Percentiles rank a stretch among this genome's conserved stretches.
phyloP scores from a whole-genome alignment of 2,113 vertebrate species.

The Cryptotis parvus region DNA sequence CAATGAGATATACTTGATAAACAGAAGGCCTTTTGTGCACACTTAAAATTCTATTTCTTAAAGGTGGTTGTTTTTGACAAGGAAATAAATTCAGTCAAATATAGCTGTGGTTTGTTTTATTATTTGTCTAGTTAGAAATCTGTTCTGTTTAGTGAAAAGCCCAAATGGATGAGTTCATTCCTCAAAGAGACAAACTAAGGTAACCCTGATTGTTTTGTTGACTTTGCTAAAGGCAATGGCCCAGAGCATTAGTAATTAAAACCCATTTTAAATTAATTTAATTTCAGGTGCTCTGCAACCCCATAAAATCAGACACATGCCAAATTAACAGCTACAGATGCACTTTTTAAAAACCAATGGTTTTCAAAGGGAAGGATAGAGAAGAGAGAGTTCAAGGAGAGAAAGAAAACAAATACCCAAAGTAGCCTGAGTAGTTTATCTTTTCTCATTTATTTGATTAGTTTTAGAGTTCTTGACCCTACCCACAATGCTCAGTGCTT shows the following conservation, averaged over 20 bases:
- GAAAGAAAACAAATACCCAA: not conserved
- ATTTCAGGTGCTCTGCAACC: conserved; percentile 68
- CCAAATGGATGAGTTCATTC: conserved; percentile 52
- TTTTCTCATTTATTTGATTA: not conserved
- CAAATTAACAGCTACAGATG: conserved; percentile 73
- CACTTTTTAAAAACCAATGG: conserved; percentile 45
- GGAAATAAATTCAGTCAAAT: conserved; percentile 63
- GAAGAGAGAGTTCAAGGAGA: not conserved
- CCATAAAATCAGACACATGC: conserved; percentile 66
- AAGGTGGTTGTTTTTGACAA: conserved; percentile 53
- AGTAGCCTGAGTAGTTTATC: not conserved
- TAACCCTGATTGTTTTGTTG: conserved; percentile 79
- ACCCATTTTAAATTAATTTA: conserved; percentile 79
- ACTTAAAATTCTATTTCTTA: conserved; percentile 57
- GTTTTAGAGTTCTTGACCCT: no score
- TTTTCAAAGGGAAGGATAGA: conserved; percentile 53
- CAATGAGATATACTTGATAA: conserved; percentile 29
- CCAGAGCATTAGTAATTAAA: conserved; percentile 82
- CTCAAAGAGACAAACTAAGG: conserved; percentile 73
- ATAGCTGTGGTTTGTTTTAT: conserved; percentile 44
- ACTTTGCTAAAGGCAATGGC: conserved; percentile 80
- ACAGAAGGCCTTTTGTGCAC: conserved; percentile 44
- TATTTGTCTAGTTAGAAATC: conserved; percentile 70
- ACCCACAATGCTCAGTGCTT: no score
- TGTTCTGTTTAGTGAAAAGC: conserved; percentile 58